Evolutionary conservation across 2,888 invertebrate species (phyloP), one percentile per base, ranked within the genome.

Genomic region (Mellilla xanthometata): DNA sequence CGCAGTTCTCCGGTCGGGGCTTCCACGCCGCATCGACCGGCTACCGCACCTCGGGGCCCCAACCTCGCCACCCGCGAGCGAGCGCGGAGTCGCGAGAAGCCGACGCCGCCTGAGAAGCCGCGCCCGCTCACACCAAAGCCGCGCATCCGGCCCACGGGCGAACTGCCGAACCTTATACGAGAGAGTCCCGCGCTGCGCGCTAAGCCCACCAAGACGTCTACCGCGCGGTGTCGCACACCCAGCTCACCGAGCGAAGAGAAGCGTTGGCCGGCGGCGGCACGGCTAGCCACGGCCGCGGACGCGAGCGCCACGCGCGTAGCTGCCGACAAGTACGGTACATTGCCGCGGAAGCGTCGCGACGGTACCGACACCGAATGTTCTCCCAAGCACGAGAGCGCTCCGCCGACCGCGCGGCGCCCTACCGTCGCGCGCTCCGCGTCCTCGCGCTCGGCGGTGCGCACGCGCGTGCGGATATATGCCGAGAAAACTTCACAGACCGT

Each of bases 401-500:
- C 86, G 10, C 83, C 85, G 1, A 47, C 76, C 0, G 74, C 84
- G 3, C 71, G 85, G 33, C 70, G 88, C 4, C 85, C 88, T 0
- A 81, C 88, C 2, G 72, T 89, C 13, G 68, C 81, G 2, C 74
- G 88, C 1, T 87, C 90, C 0, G 65, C 68, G 13, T 87, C 88
- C 0, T 81, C 88, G 4, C 76, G 88, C 8, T 74, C 82, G 7
- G 70, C 82, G 1, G 75, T 77, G 9, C 85, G 84, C 58, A 73
- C 81, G 3, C 75, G 87, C 15, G 86, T 94, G 0, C 91, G 93
- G 65, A 96, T 96, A 56, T 96, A 95, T 73, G 95, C 96, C 58
- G 96, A 96, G 78, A 94, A 92, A 23, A 91, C 92, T 33, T 91
- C 93, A 8, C 96, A 96, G 75, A 96, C 96, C 0, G 94, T 94